Conservation (phyloP, 2,113 vertebrate species). For the Dicrurus megarhynchus region DNA sequence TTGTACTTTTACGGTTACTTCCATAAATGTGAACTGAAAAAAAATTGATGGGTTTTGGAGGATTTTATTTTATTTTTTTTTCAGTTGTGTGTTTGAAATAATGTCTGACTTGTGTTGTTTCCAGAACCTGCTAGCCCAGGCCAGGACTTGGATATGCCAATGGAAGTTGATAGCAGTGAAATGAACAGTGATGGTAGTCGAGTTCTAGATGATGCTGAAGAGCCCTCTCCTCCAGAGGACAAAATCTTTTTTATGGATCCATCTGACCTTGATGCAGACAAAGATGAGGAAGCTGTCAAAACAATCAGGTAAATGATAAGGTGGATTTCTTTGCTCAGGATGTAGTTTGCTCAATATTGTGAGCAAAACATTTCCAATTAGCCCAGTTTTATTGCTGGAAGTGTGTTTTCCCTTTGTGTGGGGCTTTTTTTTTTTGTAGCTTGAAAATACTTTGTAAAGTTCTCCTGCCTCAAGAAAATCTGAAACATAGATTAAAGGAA, state of each 20-base stretch:
- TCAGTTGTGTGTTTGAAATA: background rate
- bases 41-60: background rate
- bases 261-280: slow-evolving; percentile 87
- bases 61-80: background rate
- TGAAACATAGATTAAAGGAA: background rate
- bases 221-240: slow-evolving; percentile 91
- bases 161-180: slow-evolving; percentile 93
- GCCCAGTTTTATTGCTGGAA: background rate
- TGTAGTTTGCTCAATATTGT: background rate
- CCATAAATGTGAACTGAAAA: background rate
- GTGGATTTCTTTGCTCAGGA: background rate
- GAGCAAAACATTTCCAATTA: background rate
- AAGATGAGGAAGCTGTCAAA: slow-evolving; percentile 91
- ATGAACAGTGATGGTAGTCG: slow-evolving; percentile 83
- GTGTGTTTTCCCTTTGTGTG: background rate
- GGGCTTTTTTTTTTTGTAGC: background rate
- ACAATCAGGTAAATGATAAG: slow-evolving; percentile 83
- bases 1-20: background rate
- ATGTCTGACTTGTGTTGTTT: background rate
- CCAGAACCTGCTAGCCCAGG: slow-evolving; percentile 90
- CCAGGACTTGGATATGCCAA: slow-evolving; percentile 90
- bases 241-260: slow-evolving; percentile 94
- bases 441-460: background rate
- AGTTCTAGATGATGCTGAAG: slow-evolving; percentile 88
- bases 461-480: background rate